Percentiles rank a stretch among this genome's conserved stretches.
phyloP scores from a whole-genome alignment of 1,140 invertebrate species.

The Bombyx mori region ASM3026992v2 NC_085124.1:4517001-4517500 shows the following conservation, averaged over 20 bases:
- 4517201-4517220: conserved; percentile 39
- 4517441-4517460: too few relatives aligned
- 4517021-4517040: too few relatives aligned
- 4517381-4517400: conserved; percentile 19
- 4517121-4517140: conserved; percentile 22
- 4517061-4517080: neutral
- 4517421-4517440: too few relatives aligned
- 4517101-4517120: conserved; percentile 5
- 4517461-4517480: too few relatives aligned
- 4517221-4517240: conserved; percentile 38
- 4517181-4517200: conserved; percentile 26
- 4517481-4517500: too few relatives aligned
- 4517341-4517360: conserved; percentile 28
- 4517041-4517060: too few relatives aligned
- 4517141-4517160: conserved; percentile 27
- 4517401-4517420: too few relatives aligned
- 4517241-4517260: conserved; percentile 45
- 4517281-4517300: conserved; percentile 15
- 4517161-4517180: conserved; percentile 30
- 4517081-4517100: conserved; percentile 1
- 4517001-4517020: too few relatives aligned
- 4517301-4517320: conserved; percentile 11
- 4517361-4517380: conserved; percentile 38
- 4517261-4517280: conserved; percentile 42
- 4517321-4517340: conserved; percentile 32